A percentile compares a stretch with the other conserved stretches of the same genome.
Conservation (phyloP, 2,797 vertebrate species). For the Tadarida brasiliensis region DNA sequence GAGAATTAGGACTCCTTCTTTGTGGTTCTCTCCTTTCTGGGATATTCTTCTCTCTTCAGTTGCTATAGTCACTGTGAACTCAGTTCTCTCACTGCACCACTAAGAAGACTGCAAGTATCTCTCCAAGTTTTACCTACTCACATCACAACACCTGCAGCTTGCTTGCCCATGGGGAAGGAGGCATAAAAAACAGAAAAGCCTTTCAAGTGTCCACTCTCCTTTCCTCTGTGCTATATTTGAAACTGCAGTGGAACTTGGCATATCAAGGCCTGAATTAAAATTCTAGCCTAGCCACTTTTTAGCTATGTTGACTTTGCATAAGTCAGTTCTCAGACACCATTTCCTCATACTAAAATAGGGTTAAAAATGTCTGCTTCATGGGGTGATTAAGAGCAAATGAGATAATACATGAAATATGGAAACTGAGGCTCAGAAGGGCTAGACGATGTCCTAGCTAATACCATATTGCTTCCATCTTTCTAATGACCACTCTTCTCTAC, state of each 20-base stretch:
- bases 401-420: background rate
- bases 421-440: background rate
- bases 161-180: background rate
- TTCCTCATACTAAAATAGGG: conserved; percentile 10
- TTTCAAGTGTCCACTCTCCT: conserved; percentile 54
- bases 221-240: background rate
- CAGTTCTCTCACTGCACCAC: conserved; percentile 24
- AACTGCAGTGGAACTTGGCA: background rate
- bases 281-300: conserved; percentile 21
- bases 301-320: background rate
- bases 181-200: background rate
- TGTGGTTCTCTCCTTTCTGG: background rate
- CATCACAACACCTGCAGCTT: background rate
- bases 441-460: background rate
- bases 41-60: background rate
- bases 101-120: background rate
- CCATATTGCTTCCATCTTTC: background rate
- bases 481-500: background rate
- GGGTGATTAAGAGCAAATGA: conserved; percentile 23
- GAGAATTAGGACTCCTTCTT: conserved; percentile 4
- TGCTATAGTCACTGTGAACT: background rate
- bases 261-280: conserved; percentile 54
- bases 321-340: conserved; percentile 26
- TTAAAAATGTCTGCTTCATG: conserved; percentile 17
- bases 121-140: conserved; percentile 5